phyloP scores from a whole-genome alignment of 1,140 invertebrate species.

The Pogonus chalceus region DNA sequence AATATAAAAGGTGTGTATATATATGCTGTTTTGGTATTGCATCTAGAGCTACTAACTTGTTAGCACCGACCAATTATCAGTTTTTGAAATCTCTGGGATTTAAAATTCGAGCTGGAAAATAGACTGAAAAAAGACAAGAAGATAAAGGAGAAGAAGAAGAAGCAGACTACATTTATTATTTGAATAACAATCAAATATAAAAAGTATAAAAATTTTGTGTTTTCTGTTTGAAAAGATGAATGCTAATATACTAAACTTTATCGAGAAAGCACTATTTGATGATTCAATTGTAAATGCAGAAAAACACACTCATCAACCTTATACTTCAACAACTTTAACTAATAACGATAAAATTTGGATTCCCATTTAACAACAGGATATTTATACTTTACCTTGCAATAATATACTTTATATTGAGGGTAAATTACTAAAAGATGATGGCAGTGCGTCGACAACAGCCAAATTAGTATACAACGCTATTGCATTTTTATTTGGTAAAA shows the following conservation, averaged over 20 bases:
- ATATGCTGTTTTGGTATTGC: too few relatives aligned
- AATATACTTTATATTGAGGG: slow-evolving; percentile 25
- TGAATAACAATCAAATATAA: neutral
- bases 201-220: neutral
- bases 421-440: slow-evolving; percentile 16
- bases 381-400: slow-evolving; percentile 19
- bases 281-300: slow-evolving; percentile 12
- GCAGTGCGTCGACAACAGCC: neutral
- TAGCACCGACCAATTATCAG: too few relatives aligned
- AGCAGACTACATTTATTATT: neutral
- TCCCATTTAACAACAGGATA: slow-evolving; percentile 19
- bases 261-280: slow-evolving; percentile 6
- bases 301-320: slow-evolving; percentile 17
- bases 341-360: slow-evolving; percentile 22
- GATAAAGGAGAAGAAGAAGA: neutral
- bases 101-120: too few relatives aligned
- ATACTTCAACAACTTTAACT: slow-evolving; percentile 13
- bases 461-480: slow-evolving; percentile 13
- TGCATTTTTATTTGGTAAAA: slow-evolving; percentile 14
- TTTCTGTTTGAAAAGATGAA: slow-evolving; percentile 7
- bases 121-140: slow-evolving; percentile 12
- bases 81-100: slow-evolving; percentile 12
- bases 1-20: too few relatives aligned
- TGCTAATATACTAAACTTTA: slow-evolving; percentile 6
- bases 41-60: too few relatives aligned